Conservation (phyloP, 2,888 invertebrate species). For the Tuberolachnus salignus region DNA sequence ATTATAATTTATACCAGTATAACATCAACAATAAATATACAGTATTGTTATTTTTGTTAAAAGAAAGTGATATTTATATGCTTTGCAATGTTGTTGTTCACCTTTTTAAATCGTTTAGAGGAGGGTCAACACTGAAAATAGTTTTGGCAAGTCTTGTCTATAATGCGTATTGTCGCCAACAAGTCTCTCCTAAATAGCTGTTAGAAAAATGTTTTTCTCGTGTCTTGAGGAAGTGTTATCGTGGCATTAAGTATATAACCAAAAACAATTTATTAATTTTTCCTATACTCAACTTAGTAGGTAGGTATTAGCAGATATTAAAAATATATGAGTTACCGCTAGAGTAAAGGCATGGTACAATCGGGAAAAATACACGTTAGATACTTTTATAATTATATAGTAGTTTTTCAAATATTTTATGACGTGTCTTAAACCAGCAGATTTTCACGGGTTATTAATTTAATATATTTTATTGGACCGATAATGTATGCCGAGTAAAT, state of each 20-base stretch:
- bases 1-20: no score
- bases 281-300: no score
- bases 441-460: no score
- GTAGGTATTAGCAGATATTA: background rate
- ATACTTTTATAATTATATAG: no score
- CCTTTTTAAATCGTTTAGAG: constrained; percentile 22
- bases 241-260: background rate
- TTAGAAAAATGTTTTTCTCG: background rate
- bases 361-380: no score
- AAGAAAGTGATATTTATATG: constrained; percentile 15
- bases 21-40: background rate
- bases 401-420: no score
- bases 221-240: constrained; percentile 6
- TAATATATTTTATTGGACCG: no score
- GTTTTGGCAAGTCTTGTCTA: constrained; percentile 47
- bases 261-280: background rate
- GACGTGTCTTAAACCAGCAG: no score
- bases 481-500: no score
- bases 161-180: constrained; percentile 38
- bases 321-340: no score
- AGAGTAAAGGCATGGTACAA: no score
- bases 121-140: constrained; percentile 52
- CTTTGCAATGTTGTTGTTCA: constrained; percentile 28
- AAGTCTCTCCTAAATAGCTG: background rate
- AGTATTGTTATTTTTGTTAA: background rate